A percentile compares a stretch with the other conserved stretches of the same genome.
phyloP scores from a whole-genome alignment of 37 sponge, comb jelly and placozoan genomes.

The Bolinopsis microptera region DNA sequence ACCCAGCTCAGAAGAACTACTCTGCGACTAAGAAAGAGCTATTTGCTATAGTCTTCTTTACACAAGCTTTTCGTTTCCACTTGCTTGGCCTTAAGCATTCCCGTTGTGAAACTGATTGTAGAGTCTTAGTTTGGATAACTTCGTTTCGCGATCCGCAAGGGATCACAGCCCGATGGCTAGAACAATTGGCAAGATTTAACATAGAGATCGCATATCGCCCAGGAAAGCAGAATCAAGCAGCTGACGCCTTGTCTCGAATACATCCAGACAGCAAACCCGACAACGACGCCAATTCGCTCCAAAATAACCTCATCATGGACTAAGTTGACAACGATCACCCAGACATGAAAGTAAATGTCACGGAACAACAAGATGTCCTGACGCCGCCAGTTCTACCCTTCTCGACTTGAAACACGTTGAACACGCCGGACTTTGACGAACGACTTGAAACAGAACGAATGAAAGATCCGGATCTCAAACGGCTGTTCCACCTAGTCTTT shows the following conservation, averaged over 20 bases:
- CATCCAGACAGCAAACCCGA: background rate
- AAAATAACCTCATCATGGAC: background rate
- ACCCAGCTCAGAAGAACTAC: background rate
- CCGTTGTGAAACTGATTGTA: background rate
- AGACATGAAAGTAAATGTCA: background rate
- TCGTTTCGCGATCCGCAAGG: background rate
- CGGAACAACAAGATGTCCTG: background rate
- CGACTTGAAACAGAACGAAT: too few species aligned
- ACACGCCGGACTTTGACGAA: too few species aligned
- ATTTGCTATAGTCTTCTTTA: background rate
- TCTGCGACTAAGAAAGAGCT: background rate
- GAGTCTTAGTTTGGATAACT: background rate
- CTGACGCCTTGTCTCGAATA: background rate
- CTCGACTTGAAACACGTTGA: too few species aligned
- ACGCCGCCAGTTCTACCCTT: too few species aligned
- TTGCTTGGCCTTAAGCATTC: background rate
- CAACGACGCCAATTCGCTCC: background rate
- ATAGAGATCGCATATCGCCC: background rate
- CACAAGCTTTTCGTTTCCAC: background rate
- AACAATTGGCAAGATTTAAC: background rate
- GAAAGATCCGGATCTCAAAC: too few species aligned
- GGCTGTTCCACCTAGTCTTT: too few species aligned
- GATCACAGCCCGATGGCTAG: background rate
- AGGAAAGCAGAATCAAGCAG: background rate
- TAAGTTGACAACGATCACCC: background rate